These are phyloP conservation scores for Oscheius sp. DNA, from an alignment of 2,888 invertebrate genomes.

Conservation along the genomic window DNA sequence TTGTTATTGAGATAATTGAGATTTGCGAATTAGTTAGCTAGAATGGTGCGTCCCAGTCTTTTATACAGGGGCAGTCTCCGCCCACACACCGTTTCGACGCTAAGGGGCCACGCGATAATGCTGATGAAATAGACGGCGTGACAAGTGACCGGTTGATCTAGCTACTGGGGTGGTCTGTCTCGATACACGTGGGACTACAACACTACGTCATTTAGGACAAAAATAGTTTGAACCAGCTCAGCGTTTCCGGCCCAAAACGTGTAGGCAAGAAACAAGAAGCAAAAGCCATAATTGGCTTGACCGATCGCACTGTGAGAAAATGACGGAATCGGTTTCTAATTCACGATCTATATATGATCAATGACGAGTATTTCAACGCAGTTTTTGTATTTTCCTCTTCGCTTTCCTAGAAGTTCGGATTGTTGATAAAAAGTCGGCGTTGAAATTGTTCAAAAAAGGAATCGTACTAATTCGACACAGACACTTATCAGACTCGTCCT, in stretches of 20 bases:
- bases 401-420: too few relatives aligned
- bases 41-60: constrained; percentile 27
- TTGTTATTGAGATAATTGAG: constrained; percentile 25
- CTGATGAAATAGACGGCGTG: constrained; percentile 37
- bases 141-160: constrained; percentile 35
- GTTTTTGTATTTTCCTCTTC: too few relatives aligned
- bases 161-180: constrained; percentile 19
- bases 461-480: too few relatives aligned
- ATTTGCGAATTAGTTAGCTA: constrained; percentile 30
- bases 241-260: neutral
- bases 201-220: constrained; percentile 13
- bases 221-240: neutral
- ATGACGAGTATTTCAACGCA: too few relatives aligned
- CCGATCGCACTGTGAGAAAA: neutral
- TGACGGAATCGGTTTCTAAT: too few relatives aligned
- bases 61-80: constrained; percentile 26
- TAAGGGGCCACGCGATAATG: constrained; percentile 35
- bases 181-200: constrained; percentile 18
- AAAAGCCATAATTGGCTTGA: constrained; percentile 9
- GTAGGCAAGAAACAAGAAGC: neutral
- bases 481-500: too few relatives aligned
- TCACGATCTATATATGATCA: too few relatives aligned
- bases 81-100: constrained; percentile 35
- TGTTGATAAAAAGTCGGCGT: too few relatives aligned
- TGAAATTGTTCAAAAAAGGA: too few relatives aligned